A percentile compares a stretch with the other conserved stretches of the same genome.
phyloP scores from a whole-genome alignment of 2,888 invertebrate species.

The Cryptophagus acutangulus region DNA sequence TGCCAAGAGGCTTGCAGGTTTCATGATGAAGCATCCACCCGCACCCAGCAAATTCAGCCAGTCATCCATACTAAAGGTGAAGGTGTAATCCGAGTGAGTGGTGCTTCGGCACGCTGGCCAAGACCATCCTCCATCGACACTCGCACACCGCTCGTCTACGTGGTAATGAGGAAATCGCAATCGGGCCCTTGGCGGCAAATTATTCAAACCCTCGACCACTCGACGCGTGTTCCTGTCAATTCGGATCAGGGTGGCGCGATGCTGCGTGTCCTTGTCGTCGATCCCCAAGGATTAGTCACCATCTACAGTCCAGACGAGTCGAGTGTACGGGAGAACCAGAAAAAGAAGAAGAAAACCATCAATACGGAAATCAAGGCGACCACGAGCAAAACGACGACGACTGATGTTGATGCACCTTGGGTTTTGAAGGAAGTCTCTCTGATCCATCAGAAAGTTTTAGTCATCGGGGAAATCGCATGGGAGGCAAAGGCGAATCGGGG shows the following conservation, averaged over 20 bases:
- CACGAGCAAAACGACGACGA: slow-evolving; percentile 50
- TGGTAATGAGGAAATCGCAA: slow-evolving; percentile 63
- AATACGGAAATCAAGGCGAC: slow-evolving; percentile 51
- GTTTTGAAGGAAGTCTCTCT: slow-evolving; percentile 63
- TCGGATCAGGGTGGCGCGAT: slow-evolving; percentile 56
- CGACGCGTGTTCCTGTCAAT: slow-evolving; percentile 61
- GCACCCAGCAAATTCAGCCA: slow-evolving; percentile 61
- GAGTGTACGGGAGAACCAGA: slow-evolving; percentile 47
- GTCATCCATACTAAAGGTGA: slow-evolving; percentile 67
- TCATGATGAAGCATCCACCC: slow-evolving; percentile 57
- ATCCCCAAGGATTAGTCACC: slow-evolving; percentile 64
- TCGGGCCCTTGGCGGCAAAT: slow-evolving; percentile 63
- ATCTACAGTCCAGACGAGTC: slow-evolving; percentile 65
- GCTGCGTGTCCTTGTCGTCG: slow-evolving; percentile 64
- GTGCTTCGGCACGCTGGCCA: slow-evolving; percentile 62
- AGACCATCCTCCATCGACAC: slow-evolving; percentile 55
- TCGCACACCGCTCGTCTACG: slow-evolving; percentile 61
- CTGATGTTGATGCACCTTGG: slow-evolving; percentile 56
- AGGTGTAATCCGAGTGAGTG: slow-evolving; percentile 60
- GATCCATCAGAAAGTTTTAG: slow-evolving; percentile 66
- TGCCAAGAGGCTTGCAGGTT: slow-evolving; percentile 69
- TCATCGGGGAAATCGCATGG: slow-evolving; percentile 71
- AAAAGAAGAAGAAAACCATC: slow-evolving; percentile 48
- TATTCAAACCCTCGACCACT: slow-evolving; percentile 61
- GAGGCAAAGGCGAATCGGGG: slow-evolving; percentile 61